phyloP scores from a whole-genome alignment of 2,113 vertebrate species.

The Antechinus flavipes region DNA sequence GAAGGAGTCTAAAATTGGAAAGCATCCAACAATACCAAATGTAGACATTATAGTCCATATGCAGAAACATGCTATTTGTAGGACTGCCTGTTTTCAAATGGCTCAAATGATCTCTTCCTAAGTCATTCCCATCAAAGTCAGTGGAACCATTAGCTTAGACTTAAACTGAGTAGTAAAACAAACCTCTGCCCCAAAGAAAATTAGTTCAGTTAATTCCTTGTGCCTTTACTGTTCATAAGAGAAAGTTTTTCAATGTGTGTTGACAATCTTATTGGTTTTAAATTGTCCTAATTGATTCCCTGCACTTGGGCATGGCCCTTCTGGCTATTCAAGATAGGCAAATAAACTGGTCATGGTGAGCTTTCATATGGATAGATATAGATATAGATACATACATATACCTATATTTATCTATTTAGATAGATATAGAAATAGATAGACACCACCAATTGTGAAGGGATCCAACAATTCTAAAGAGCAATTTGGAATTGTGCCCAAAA shows the following conservation, averaged over 20 bases:
- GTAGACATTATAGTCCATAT: too few species aligned
- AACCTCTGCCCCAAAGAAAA: not conserved
- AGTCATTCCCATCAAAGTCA: not conserved
- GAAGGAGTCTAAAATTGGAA: not conserved
- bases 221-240: constrained; percentile 24
- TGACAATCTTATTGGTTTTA: constrained; percentile 15
- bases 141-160: not conserved
- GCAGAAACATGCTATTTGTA: not conserved
- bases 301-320: not conserved
- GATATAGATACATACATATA: too few species aligned
- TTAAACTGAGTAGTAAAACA: constrained; percentile 9
- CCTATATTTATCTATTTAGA: too few species aligned
- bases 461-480: too few species aligned
- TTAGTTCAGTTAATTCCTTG: constrained; percentile 11
- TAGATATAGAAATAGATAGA: too few species aligned
- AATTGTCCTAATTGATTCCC: constrained; percentile 28
- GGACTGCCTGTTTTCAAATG: not conserved
- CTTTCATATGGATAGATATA: too few species aligned
- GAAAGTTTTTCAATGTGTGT: constrained; percentile 9
- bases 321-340: not conserved
- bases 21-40: not conserved
- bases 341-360: not conserved
- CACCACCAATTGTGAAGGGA: too few species aligned
- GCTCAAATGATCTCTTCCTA: not conserved
- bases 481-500: too few species aligned